These are phyloP conservation scores for Picathartes gymnocephalus DNA, from an alignment of 2,113 vertebrate species.

Conservation along the genomic window DNA sequence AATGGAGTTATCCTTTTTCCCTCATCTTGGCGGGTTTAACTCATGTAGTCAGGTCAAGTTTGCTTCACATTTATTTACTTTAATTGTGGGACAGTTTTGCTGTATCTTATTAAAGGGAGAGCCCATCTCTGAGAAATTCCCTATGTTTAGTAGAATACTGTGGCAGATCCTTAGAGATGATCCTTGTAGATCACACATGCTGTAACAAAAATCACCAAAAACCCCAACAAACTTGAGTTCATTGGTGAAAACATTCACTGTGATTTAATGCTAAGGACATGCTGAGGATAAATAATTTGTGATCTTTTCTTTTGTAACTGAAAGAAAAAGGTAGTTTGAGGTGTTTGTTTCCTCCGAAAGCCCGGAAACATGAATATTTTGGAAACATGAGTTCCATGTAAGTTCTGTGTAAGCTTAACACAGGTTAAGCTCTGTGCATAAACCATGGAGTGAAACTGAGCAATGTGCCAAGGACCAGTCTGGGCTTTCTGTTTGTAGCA, in stretches of 20 bases:
- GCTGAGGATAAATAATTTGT: neutral
- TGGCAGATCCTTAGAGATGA: neutral
- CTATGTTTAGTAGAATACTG: neutral
- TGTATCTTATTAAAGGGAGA: neutral
- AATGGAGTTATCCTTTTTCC: neutral
- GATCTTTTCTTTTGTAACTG: neutral
- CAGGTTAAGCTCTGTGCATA: neutral
- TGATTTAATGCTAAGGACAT: neutral
- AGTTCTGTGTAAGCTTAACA: neutral
- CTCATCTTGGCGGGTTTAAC: neutral
- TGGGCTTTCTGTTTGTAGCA: neutral
- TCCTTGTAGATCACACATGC: neutral
- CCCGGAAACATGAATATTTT: neutral
- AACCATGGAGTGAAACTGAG: neutral
- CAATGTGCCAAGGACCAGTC: neutral
- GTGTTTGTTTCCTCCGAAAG: neutral
- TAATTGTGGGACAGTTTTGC: neutral
- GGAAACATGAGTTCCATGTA: accelerated
- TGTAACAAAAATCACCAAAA: neutral
- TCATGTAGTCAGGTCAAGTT: neutral
- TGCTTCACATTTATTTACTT: neutral
- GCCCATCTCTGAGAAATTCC: neutral
- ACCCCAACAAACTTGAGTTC: neutral
- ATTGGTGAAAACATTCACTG: neutral
- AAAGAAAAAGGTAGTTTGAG: neutral